A percentile compares a stretch with the other conserved stretches of the same genome.
phyloP scores from a whole-genome alignment of 2,797 vertebrate genomes.

The Xenops minutus region DNA sequence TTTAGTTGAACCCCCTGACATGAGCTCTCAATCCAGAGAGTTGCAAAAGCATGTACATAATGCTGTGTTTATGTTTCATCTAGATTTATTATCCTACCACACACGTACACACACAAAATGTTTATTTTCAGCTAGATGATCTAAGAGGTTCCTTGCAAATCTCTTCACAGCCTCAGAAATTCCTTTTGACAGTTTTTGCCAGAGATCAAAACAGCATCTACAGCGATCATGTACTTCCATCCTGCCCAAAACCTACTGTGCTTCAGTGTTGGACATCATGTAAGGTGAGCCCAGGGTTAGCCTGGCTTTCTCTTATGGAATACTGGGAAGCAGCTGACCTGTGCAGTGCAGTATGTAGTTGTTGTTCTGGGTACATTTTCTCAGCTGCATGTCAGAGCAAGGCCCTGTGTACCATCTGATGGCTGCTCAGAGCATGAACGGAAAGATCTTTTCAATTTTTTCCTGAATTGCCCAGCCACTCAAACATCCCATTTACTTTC shows the following conservation, averaged over 20 bases:
- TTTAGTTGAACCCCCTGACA: not conserved
- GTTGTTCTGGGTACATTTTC: not conserved
- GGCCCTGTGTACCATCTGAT: not conserved
- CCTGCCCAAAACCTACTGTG: not conserved
- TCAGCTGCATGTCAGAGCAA: not conserved
- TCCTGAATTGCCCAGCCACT: not conserved
- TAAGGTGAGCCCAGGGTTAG: not conserved
- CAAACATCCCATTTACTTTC: rapidly evolving
- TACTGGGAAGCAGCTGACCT: not conserved
- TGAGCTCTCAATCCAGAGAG: not conserved
- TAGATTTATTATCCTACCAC: not conserved
- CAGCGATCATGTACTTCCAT: not conserved
- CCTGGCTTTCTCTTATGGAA: not conserved
- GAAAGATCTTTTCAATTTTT: not conserved
- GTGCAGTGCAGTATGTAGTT: rapidly evolving
- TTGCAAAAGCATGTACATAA: not conserved
- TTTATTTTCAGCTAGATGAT: not conserved
- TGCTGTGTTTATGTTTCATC: not conserved
- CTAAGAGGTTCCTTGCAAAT: not conserved
- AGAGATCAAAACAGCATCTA: not conserved
- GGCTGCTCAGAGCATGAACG: not conserved
- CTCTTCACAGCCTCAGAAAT: not conserved
- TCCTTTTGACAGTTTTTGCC: not conserved
- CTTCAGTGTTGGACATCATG: not conserved
- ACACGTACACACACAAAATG: not conserved